Evolutionary conservation across 2,888 invertebrate genomes (phyloP), one percentile per base, ranked within the genome.

Genomic region (Lepidocyrtinus sp.): DNA sequence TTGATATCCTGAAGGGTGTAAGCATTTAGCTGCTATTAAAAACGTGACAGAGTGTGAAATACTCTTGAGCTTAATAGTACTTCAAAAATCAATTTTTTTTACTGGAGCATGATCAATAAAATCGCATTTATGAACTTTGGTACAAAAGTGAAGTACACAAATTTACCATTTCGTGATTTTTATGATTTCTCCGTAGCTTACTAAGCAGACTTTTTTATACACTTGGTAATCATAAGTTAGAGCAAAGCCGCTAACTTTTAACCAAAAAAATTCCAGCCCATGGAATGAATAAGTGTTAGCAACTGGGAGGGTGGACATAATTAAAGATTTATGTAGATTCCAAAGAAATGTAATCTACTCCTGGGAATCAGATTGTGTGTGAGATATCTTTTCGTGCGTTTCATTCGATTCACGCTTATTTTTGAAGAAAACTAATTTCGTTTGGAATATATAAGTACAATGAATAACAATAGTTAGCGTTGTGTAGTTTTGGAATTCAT

Each of bases 311-410:
- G 80, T 80, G 80, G 80, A 74, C 80, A 80, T 69, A 63, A 46
- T 59, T 55, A 21, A 17, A 80, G 63, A 80, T 80, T 80, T 80
- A 80, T 80, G 75, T 45, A 70, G 64, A 74, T 75, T 74, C 74
- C 80, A 80, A 2, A 62, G 65, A 80, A 75, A 64, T 71, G 50
- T 65, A 80, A 75, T 80, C 70, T 67, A 64, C 74, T 36, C 63
- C 45, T 62, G 59, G 61, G 67, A 67, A 26, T 45, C 72, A 19
- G 59, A 25, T 25, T 24, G 21, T 24, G 73, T n/a, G 64, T 73
- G 73, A 50, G 67, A 74, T 67, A 59, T 59, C 59, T n/a, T n/a
- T n/a, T n/a, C n/a, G n/a, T n/a, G n/a, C n/a, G n/a, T n/a, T n/a
- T n/a, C n/a, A n/a, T n/a, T n/a, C n/a, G n/a, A n/a, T n/a, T n/a